Evolutionary conservation across 2,797 vertebrate species (phyloP), one percentile per base, ranked within the genome.

Genomic region (Peromyscus eremicus): DNA sequence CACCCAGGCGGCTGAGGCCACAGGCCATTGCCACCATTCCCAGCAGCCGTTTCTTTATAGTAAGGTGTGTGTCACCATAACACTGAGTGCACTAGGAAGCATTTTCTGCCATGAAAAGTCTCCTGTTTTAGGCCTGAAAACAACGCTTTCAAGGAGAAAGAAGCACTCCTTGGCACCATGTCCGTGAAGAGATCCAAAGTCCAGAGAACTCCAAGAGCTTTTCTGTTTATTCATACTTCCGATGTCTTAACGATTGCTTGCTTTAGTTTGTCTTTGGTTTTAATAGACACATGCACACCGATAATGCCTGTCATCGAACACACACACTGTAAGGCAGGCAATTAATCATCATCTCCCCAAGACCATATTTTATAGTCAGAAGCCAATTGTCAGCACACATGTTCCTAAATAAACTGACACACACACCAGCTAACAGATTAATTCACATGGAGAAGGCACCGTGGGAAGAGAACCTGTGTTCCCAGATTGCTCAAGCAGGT

Each of bases 401-500:
- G 96, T 46, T 97, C 89, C 94, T 96, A 94, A 97, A 96, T 85
- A 93, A 97, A 96, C 85, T 0, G 21, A 96, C 94, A 92, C 55
- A 76, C 84, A 76, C 37, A 95, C 96, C 96, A 97, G 95, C 91
- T 94, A 96, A 89, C 87, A 93, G 94, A 97, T 95, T 82, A 97
- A 94, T 96, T 94, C 52, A 3, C 89, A 37, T 68, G 81, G 70
- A 94, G 84, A 97, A 95, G 84, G 82, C 21, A 0, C 70, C 34
- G 14, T 95, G 96, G 96, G 96, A 97, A 96, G 92, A 92, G 96
- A 97, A 95, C 86, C 80, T 95, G 94, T n/a, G 87, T 91, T 97
- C 97, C 95, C 96, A 95, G 97, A 92, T 97, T 97, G 97, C 96
- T 92, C 89, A 80, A 57, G 92, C 96, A 97, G 96, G 97, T 96